Evolutionary conservation across 2,888 invertebrate genomes (phyloP), one percentile per base, ranked within the genome.

Genomic region (Julus scanicus): DNA sequence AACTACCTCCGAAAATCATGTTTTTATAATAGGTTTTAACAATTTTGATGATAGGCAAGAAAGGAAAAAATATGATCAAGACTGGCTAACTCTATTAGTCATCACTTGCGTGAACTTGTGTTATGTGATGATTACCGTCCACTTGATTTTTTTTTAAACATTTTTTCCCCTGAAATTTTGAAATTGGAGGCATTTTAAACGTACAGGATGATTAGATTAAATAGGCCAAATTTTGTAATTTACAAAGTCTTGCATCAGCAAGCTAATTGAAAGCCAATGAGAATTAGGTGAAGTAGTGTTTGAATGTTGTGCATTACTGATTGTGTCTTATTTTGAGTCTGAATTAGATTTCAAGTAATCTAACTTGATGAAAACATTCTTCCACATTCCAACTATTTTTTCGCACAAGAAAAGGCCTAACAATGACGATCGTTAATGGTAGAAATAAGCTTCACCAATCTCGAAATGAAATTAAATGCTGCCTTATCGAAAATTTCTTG

Each of bases 171-270:
- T 20, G 63, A 20, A 63, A 63, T 20, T 63, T 63, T 6, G 63
- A 63, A 63, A 20, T 63, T 63, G 20, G 9, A 63, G 20, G 63
- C 63, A 63, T 63, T 20, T 63, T 63, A 20, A 20, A 6, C 63
- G 63, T 20, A 63, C n/a, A 20, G 8, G 63, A 20, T 20, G 63
- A 20, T 63, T n/a, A 63, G n/a, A 63, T 63, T 63, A 63, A 63
- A 63, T 63, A 63, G 63, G 63, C 63, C 63, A 20, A n/a, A 63
- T 63, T 63, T 63, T 63, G 63, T 20, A 63, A n/a, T 63, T 63
- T 15, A n/a, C 20, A 20, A 63, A 63, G 17, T 20, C 63, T 63
- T 63, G 63, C 63, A 20, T 63, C 20, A 63, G 63, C 63, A 63
- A 4, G 6, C n/a, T 63, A 4, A 20, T 63, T 63, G 20, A 63